Evolutionary conservation across 2,113 vertebrate genomes (phyloP), one percentile per base, ranked within the genome.

Genomic region (Enhydra lutris): DNA sequence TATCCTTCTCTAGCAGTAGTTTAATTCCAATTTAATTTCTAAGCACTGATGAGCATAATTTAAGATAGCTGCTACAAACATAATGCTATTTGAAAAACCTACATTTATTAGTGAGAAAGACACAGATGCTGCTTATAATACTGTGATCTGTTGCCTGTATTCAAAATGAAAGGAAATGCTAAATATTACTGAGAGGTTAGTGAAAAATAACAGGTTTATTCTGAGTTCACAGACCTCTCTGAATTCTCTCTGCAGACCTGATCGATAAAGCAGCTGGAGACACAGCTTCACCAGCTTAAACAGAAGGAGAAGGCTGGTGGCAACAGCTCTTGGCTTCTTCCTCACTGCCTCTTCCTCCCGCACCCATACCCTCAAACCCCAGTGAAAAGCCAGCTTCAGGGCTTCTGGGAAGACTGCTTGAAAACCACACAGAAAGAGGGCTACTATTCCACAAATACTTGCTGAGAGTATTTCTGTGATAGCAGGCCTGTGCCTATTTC

Each of bases 141-240:
- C 13, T 45, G 20, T 74, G 36, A 67, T 80, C 63, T 95, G 61
- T 24, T 91, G 67, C 57, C 26, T 76, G 65, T 39, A 81, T 67
- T 69, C 57, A 29, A 11, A 87, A 92, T 0, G 31, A 59, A 80
- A 81, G 71, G 59, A 80, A 95, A 91, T 17, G 67, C 23, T 26
- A 94, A 88, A 74, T 39, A 80, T 69, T 67, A 83, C 11, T 63
- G 45, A 83, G 34, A 86, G 6, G 8, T 23, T 76, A 57, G 47
- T 76, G 50, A 67, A 85, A 90, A 82, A 23, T n/a, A 83, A 78
- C 39, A n/a, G 82, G 47, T 97, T 97, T 57, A 92, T 45, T 65
- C 55, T 8, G 65, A 90, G 2, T 96, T 45, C 29, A 52, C 4
- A 93, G 36, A 91, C 20, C n/a, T 71, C 45, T 57, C 52, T 91